These are phyloP conservation scores for Apaloderma vittatum DNA, from an alignment of 2,113 vertebrate genomes.

Conservation along the genomic window DNA sequence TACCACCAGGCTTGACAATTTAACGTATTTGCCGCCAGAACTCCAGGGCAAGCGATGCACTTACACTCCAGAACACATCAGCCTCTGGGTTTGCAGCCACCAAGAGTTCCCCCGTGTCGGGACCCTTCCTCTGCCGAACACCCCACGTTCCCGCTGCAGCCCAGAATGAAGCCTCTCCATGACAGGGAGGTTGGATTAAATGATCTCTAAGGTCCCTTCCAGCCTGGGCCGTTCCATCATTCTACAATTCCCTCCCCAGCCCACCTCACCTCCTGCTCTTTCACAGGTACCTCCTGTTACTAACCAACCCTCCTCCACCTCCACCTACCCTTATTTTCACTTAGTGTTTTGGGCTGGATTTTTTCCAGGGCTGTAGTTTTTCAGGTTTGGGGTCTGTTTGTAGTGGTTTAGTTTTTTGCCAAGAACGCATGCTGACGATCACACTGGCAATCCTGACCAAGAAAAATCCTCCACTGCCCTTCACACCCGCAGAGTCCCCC, in stretches of 20 bases:
- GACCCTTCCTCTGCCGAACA: not conserved
- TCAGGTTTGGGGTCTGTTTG: too few relatives aligned
- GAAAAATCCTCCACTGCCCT: not conserved
- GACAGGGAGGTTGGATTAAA: too few relatives aligned
- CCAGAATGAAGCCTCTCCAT: not conserved
- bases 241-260: too few relatives aligned
- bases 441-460: not conserved
- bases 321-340: not conserved
- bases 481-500: rapidly evolving
- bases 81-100: not conserved
- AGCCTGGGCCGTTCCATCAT: too few relatives aligned
- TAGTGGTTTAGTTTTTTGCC: not conserved
- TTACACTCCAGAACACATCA: rapidly evolving
- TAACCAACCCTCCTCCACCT: not conserved
- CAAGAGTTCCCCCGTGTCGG: too few relatives aligned
- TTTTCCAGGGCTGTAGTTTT: not conserved
- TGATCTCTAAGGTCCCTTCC: too few relatives aligned
- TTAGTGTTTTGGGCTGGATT: not conserved
- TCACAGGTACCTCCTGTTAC: rapidly evolving
- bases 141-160: rapidly evolving
- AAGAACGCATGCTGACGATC: rapidly evolving
- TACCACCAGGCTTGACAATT: not conserved
- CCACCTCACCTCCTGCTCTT: not conserved
- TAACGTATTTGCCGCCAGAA: not conserved
- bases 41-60: rapidly evolving